Evolutionary conservation across 2,888 invertebrate species (phyloP), one percentile per base, ranked within the genome.

Genomic region (Syrista parreyssii): DNA sequence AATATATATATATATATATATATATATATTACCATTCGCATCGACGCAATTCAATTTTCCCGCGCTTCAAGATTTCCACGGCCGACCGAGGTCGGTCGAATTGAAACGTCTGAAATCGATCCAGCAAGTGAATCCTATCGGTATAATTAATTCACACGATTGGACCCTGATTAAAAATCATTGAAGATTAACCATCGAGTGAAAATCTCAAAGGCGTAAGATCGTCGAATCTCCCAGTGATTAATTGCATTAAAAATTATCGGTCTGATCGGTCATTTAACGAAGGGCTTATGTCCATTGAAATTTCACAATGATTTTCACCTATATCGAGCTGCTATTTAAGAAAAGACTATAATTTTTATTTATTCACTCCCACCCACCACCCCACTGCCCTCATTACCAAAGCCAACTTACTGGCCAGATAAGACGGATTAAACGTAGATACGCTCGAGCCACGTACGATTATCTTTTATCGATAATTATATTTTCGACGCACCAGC

Each of bases 381-480:
- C 55, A 9, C 15, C 55, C 2, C 55, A 6, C 55, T 23, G 55
- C 23, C 55, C 9, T 2, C 23, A 0, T 55, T 55, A 55, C 55
- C 9, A 23, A 55, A 55, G 55, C 23, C 55, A 55, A 55, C 55
- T 23, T 23, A 55, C 55, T 55, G 23, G 9, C 55, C 55, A 23
- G 55, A 55, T 55, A 55, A 23, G 55, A 55, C 55, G 55, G 55
- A 55, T 55, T 55, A 55, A 55, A 55, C 55, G 55, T 23, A 55
- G 55, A 55, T 55, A 55, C 55, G 55, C 55, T 55, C 23, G 55
- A 55, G 55, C 31, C 71, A 71, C 31, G 32, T 71, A 71, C 71
- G 71, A 71, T 71, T 71, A 71, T 31, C 71, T 71, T 11, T 71
- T 71, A 71, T 30, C 71, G 33, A 71, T 31, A 31, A 71, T 71